Base-by-base conservation (phyloP, 2,888 invertebrate species). In the Dasysyrphus albostriatus region DNA sequence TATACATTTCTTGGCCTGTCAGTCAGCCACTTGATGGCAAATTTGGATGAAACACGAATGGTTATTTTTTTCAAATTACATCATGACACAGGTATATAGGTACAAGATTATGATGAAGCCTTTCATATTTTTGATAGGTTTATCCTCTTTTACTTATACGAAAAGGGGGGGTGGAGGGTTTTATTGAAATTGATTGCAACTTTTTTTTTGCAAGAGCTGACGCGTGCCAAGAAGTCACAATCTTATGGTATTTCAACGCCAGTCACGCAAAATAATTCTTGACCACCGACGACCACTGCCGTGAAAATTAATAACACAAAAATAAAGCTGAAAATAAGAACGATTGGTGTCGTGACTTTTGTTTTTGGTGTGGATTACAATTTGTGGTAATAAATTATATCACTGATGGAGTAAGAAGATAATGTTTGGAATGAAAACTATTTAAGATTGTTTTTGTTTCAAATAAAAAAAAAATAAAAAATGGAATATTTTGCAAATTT, bases 11-110 rank as follows among this genome's bases (percentile, higher is more conserved):
- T 49, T 67, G 37, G 77, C 47, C 85, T 82, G 82, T 82, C 85
- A 85, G 82, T 78, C 76, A 82, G 70, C 69, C 82, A 85, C 85
- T 85, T 77, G 82, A 82, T 73, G 73, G 69, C 34, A 85, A 85
- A 82, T 85, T 73, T 70, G 69, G 67, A 73, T 73, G 67, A 42
- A 77, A 70, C 85, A 85, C 85, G 85, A 85, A 85, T 77, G 44
- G 82, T 74, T 85, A 81, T 49, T 67, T 67, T 63, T 49, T 72
- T 58, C 34, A 29, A 72, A 73, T 85, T 67, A 56, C 69, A 65
- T 76, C 39, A 61, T 24, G 39, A 12, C 19, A 39, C 14, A 19
- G 12, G 7, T 54, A 77, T 8, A 24, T 16, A 80, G 39, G 75
- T 7, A 51, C 24, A 61, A 24, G 39, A 39, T 61, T 42, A 58